Evolutionary conservation across 2,113 vertebrate species (phyloP), one percentile per base, ranked within the genome.

Genomic region (Anarhynchus alexandrinus): DNA sequence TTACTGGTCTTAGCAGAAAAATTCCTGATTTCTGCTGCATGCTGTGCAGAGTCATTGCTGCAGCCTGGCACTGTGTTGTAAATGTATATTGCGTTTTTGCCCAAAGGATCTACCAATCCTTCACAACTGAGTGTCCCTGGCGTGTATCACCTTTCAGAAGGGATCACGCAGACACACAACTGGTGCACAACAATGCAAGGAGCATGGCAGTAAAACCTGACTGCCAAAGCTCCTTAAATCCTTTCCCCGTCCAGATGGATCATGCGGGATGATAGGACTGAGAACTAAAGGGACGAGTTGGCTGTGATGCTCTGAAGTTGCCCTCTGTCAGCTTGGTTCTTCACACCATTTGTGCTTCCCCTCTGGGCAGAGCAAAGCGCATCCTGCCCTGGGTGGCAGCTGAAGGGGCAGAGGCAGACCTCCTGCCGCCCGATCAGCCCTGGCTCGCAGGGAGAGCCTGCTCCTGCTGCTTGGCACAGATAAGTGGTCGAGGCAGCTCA

Each of bases 31-130:
- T 73, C 29, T 93, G 82, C 74, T 79, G 89, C 34, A 3, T 36
- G 47, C 57, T 85, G 61, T 72, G 87, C 87, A 88, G 80, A 89
- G 66, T 80, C 84, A 45, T 13, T 90, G 79, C 88, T 58, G 80
- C 67, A 89, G 80, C 69, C 59, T 82, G 55, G 65, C 80, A 10
- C n/a, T 12, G 18, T 5, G 8, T n/a, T 2, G 6, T n/a, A 26
- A n/a, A 26, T 42, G 36, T 10, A 3, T 16, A 13, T 14, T 66
- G 71, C 12, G 51, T 73, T 45, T 73, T 51, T 55, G 91, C 51
- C 55, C 55, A 38, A 51, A 45, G 76, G 45, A 70, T 66, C 52
- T 36, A 18, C 57, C 42, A 30, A 66, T 89, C 57, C 71, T 74
- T 83, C 77, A 19, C 4, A 0, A 29, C 1, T 2, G 32, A 25